Percentiles rank a stretch among this genome's conserved stretches.
These are phyloP conservation scores for Chrysotoxum bicinctum DNA, from an alignment of 2,888 invertebrate species.

Conservation along the genomic window DNA sequence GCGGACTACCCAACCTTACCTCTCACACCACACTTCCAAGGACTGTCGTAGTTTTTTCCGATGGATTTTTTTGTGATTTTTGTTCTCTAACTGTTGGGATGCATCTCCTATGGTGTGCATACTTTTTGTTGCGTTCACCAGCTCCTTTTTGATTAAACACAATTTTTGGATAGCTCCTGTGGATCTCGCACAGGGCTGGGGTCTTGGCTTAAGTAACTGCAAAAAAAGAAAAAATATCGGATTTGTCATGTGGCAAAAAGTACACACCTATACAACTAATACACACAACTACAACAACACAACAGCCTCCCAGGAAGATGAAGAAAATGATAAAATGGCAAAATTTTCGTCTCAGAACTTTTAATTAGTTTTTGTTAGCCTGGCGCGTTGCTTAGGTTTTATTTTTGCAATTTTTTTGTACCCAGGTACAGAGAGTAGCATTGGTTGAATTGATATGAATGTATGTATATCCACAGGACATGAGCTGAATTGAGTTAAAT, in stretches of 20 bases:
- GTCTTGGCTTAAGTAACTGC: slow-evolving; percentile 20
- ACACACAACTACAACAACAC: neutral
- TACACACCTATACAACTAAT: slow-evolving; percentile 40
- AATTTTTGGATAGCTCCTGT: slow-evolving; percentile 55
- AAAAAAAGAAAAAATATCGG: slow-evolving; percentile 38
- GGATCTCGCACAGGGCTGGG: neutral
- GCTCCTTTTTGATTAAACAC: slow-evolving; percentile 69
- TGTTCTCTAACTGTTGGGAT: slow-evolving; percentile 44
- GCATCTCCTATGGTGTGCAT: slow-evolving; percentile 48
- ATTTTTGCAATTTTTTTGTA: slow-evolving; percentile 27
- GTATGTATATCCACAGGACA: neutral
- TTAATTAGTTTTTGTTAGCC: slow-evolving; percentile 81
- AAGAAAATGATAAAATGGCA: slow-evolving; percentile 74
- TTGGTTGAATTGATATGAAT: neutral
- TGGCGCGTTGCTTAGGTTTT: slow-evolving; percentile 65
- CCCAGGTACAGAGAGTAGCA: slow-evolving; percentile 2
- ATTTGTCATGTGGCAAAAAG: slow-evolving; percentile 69
- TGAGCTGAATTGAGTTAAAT: slow-evolving; percentile 45
- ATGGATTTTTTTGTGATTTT: slow-evolving; percentile 61
- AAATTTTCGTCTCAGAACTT: slow-evolving; percentile 81
- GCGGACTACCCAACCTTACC: slow-evolving; percentile 12
- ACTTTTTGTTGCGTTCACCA: slow-evolving; percentile 42
- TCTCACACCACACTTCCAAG: neutral
- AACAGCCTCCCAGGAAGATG: slow-evolving; percentile 48
- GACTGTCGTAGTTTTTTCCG: neutral